These are phyloP conservation scores for Phortica variegata DNA, from an alignment of 1,140 invertebrate species.

Conservation along the genomic window DNA sequence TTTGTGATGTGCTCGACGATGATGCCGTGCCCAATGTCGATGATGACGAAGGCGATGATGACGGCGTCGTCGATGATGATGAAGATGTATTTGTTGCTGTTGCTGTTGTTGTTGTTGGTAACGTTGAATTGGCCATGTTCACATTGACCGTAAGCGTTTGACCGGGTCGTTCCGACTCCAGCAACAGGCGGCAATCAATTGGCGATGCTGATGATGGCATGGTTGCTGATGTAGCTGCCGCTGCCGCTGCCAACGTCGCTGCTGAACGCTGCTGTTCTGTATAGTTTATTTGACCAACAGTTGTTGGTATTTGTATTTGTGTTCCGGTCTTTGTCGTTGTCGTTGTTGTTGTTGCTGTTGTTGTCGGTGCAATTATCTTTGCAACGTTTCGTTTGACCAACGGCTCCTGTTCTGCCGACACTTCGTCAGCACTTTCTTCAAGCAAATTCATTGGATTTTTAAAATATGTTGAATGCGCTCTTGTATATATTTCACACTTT, in stretches of 20 bases:
- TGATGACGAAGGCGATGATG: slow-evolving; percentile 14
- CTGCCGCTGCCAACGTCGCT: slow-evolving; percentile 7
- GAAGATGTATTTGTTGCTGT: slow-evolving; percentile 10
- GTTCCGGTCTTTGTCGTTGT: slow-evolving; percentile 32
- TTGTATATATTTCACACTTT: slow-evolving; percentile 1
- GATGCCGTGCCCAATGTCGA: slow-evolving; percentile 19
- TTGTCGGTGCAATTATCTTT: slow-evolving; percentile 33
- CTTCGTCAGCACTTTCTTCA: slow-evolving; percentile 40
- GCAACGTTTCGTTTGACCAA: slow-evolving; percentile 44
- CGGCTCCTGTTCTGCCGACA: slow-evolving; percentile 43
- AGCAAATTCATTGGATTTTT: slow-evolving; percentile 51
- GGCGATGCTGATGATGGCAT: slow-evolving; percentile 15
- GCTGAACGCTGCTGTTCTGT: neutral
- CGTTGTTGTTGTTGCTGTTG: neutral
- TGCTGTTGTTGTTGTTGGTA: slow-evolving; percentile 16
- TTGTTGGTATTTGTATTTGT: slow-evolving; percentile 34
- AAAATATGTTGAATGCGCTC: slow-evolving; percentile 22
- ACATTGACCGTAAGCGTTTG: too few species aligned
- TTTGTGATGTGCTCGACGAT: slow-evolving; percentile 42
- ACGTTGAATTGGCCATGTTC: too few species aligned
- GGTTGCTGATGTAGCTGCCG: slow-evolving; percentile 15
- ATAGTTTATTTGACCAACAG: slow-evolving; percentile 8
- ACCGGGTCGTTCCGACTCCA: too few species aligned
- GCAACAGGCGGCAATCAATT: too few species aligned
- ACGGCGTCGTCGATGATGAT: slow-evolving; percentile 10